Base-by-base conservation (phyloP, 2,888 invertebrate species). In the Tipula confusa region DNA sequence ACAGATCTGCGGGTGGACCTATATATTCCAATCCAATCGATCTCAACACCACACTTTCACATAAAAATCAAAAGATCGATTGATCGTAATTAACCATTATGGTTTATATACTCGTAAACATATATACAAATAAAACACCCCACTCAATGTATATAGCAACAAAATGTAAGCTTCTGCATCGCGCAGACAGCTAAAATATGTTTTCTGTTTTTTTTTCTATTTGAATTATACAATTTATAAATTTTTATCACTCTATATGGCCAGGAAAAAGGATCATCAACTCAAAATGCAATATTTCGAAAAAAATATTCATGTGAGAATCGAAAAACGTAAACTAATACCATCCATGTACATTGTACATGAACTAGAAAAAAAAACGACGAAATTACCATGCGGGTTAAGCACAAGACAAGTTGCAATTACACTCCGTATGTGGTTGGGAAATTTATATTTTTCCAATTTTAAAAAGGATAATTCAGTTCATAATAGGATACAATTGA, bases 201-300 rank as follows among this genome's bases (percentile, higher is more conserved):
- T 64, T 64, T 64, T n/a, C n/a, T n/a, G n/a, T n/a, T 64, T 64
- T 38, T 31, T 38, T 13, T 38, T 64, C 64, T 24, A 64, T 24
- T 64, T 64, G 24, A 64, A 64, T 64, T 64, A 11, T 64, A 64
- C 64, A 64, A 64, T 64, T 64, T 64, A 64, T 24, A 64, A 64
- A 11, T 64, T 6, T 64, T 64, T 64, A 64, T 64, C 64, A 64
- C 64, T 64, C n/a, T n/a, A n/a, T n/a, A n/a, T n/a, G 9, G 64
- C 64, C 64, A 64, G 64, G 64, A 64, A 64, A 64, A 64, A 64
- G 64, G 64, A 64, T 64, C 64, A 64, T 64, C 64, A 64, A 64
- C 64, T 64, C 64, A n/a, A 43, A 43, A 43, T 43, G 15, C 43
- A 4, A n/a, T 15, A 43, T n/a, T n/a, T n/a, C n/a, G n/a, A 43